A percentile compares a stretch with the other conserved stretches of the same genome.
These are phyloP conservation scores for Pseudochromis fuscus DNA, from an alignment of 2,797 vertebrate genomes.

Conservation along the genomic window DNA sequence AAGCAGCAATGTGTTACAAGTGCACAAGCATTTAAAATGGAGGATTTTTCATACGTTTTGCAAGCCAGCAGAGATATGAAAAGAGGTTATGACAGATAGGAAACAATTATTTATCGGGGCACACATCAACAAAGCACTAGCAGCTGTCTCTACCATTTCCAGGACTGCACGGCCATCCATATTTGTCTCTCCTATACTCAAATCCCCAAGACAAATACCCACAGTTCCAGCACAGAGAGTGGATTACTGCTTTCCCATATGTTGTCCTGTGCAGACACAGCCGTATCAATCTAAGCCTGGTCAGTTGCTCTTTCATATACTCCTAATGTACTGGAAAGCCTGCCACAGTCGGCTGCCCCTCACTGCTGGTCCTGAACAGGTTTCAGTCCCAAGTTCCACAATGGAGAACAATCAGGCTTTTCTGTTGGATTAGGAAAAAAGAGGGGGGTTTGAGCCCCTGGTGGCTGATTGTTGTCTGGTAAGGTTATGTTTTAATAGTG, in stretches of 20 bases:
- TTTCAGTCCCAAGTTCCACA: slow-evolving; percentile 75
- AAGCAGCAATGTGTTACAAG: slow-evolving; percentile 52
- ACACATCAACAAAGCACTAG: slow-evolving; percentile 74
- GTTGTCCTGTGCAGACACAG: slow-evolving; percentile 82
- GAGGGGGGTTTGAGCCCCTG: slow-evolving; percentile 81
- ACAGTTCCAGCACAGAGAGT: slow-evolving; percentile 76
- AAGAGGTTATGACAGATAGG: slow-evolving; percentile 77
- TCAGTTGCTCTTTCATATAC: slow-evolving; percentile 88
- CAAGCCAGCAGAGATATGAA: slow-evolving; percentile 64
- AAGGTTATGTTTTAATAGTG: slow-evolving; percentile 91
- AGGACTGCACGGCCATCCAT: slow-evolving; percentile 69
- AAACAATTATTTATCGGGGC: slow-evolving; percentile 83
- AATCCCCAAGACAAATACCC: slow-evolving; percentile 85
- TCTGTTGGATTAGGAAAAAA: slow-evolving; percentile 79
- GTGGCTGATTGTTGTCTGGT: slow-evolving; percentile 90
- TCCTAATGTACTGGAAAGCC: slow-evolving; percentile 96
- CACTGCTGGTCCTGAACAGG: slow-evolving; percentile 84
- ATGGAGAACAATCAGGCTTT: slow-evolving; percentile 89
- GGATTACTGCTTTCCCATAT: slow-evolving; percentile 89
- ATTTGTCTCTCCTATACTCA: slow-evolving; percentile 78
- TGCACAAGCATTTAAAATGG: slow-evolving; percentile 53
- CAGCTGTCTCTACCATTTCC: slow-evolving; percentile 81
- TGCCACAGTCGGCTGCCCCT: slow-evolving; percentile 86
- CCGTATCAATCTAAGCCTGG: slow-evolving; percentile 84
- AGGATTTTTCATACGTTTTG: slow-evolving; percentile 62